Percentiles rank a stretch among this genome's conserved stretches.
phyloP scores from a whole-genome alignment of 2,797 vertebrate genomes.

The Anguilla obscura region DNA sequence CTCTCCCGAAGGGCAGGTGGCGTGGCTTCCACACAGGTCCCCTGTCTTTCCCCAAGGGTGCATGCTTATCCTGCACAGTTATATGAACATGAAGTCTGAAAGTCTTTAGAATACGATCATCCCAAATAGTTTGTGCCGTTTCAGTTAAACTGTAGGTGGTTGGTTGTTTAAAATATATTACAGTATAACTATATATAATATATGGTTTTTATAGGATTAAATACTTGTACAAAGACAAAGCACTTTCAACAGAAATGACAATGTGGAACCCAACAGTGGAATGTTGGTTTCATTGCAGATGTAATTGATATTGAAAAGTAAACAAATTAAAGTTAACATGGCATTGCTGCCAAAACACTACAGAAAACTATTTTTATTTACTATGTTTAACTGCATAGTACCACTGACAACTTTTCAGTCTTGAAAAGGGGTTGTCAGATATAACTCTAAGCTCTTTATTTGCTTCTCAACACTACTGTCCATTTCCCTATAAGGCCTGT shows the following conservation, averaged over 20 bases:
- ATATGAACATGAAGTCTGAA: neutral
- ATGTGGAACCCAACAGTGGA: neutral
- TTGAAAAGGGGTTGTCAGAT: neutral
- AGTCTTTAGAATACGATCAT: neutral
- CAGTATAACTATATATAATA: neutral
- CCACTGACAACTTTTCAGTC: neutral
- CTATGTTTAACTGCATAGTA: neutral
- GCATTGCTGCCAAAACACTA: neutral
- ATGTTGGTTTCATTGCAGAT: neutral
- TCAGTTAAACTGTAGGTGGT: neutral
- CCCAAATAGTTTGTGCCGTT: neutral
- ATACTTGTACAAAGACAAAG: neutral
- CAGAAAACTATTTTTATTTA: neutral
- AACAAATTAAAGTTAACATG: neutral
- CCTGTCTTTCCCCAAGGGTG: neutral
- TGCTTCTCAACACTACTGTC: neutral
- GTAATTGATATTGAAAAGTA: neutral
- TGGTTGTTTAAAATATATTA: neutral
- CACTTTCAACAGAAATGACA: neutral
- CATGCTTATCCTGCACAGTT: neutral
- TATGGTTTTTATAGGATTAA: neutral
- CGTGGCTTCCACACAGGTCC: constrained; percentile 50
- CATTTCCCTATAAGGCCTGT: too few species aligned
- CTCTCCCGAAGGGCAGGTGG: constrained; percentile 68
- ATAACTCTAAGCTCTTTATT: too few species aligned